These are phyloP conservation scores for Neoitamus cyanurus DNA, from an alignment of 2,888 invertebrate genomes.

Conservation along the genomic window DNA sequence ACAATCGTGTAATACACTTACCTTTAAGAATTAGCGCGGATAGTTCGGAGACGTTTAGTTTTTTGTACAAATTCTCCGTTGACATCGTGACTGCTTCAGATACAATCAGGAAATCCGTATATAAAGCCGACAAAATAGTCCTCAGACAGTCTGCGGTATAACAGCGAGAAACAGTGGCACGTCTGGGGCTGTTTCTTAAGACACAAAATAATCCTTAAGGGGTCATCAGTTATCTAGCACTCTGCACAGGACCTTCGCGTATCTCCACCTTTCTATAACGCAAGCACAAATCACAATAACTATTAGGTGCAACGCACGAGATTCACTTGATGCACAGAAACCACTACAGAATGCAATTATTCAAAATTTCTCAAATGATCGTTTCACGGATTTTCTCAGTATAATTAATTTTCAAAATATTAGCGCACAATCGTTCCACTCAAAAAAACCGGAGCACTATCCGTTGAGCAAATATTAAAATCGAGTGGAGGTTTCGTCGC, in stretches of 20 bases:
- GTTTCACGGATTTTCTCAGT: neutral
- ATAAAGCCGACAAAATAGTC: conserved; percentile 3
- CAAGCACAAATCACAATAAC: neutral
- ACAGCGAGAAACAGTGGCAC: neutral
- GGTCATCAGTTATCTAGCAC: conserved; percentile 13
- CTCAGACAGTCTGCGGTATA: neutral
- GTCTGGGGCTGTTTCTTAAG: neutral
- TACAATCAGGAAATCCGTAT: neutral
- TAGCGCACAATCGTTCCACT: neutral
- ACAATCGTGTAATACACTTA: neutral
- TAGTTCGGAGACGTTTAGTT: conserved; percentile 51
- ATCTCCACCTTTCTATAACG: neutral
- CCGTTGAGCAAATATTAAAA: neutral
- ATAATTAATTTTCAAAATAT: neutral
- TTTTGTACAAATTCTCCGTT: conserved; percentile 49
- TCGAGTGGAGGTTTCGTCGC: neutral
- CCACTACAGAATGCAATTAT: neutral
- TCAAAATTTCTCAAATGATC: neutral
- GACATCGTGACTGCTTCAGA: conserved; percentile 30
- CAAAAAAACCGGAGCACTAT: neutral
- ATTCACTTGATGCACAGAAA: neutral
- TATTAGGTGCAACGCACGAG: neutral
- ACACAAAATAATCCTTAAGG: conserved; percentile 25
- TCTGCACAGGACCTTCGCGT: neutral
- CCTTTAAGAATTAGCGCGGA: conserved; percentile 52